Percentiles rank a stretch among this genome's conserved stretches.
Evolutionary conservation across 1,140 invertebrate genomes (phyloP).

Genomic region (Sycobia sp.): DNA sequence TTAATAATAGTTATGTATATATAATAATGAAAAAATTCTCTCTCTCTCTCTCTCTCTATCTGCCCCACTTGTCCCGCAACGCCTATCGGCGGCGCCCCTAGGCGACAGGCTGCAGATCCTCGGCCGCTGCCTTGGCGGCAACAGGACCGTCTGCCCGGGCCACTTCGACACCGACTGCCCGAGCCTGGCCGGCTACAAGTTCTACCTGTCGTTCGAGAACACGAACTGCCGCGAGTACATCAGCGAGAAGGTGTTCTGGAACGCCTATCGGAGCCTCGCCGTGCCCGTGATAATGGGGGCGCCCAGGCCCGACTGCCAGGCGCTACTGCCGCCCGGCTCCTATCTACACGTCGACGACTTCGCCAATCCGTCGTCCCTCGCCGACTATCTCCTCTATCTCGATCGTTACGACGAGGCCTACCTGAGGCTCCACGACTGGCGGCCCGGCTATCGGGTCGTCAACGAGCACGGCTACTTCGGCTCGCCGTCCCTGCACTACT

Average conservation of each 20-base stretch:
- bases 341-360: constrained; percentile 80
- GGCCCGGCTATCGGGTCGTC: constrained; percentile 67
- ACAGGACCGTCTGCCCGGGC: constrained; percentile 62
- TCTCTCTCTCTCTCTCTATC: too few species aligned
- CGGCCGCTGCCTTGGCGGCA: constrained; percentile 48
- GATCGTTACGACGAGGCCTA: constrained; percentile 63
- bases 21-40: too few species aligned
- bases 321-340: constrained; percentile 68
- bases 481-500: constrained; percentile 74
- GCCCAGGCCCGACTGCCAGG: constrained; percentile 58
- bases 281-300: constrained; percentile 76
- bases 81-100: background rate
- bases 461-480: constrained; percentile 78
- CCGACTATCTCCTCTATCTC: constrained; percentile 66
- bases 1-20: too few species aligned
- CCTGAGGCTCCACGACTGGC: constrained; percentile 74
- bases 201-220: constrained; percentile 81
- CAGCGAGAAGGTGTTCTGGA: constrained; percentile 74
- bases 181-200: constrained; percentile 67
- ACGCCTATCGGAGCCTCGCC: constrained; percentile 67
- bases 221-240: constrained; percentile 73
- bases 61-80: too few species aligned
- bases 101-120: constrained; percentile 44
- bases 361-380: constrained; percentile 66
- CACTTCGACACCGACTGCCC: constrained; percentile 67